Percentiles rank a stretch among this genome's conserved stretches.
Conservation (phyloP, 2,113 vertebrate species). For the Microtus oregoni region DNA sequence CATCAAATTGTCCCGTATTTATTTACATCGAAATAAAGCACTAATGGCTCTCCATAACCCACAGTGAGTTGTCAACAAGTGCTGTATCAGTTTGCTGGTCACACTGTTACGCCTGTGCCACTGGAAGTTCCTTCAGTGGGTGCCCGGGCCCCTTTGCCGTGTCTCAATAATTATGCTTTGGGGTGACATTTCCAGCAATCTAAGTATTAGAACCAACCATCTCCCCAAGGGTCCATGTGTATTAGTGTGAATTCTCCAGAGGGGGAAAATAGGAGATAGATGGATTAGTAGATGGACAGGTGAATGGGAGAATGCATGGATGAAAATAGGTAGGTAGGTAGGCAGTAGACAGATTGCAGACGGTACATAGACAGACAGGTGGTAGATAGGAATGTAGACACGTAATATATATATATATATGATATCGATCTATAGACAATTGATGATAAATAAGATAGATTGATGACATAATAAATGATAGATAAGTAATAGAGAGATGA, state of each 20-base stretch:
- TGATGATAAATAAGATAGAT: neutral
- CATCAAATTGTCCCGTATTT: neutral
- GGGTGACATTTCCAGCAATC: neutral
- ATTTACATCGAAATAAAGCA: neutral
- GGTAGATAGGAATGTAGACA: no score
- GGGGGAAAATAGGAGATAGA: neutral
- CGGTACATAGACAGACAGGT: neutral
- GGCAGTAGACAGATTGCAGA: neutral
- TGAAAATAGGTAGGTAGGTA: neutral
- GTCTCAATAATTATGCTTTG: neutral
- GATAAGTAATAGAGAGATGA: neutral
- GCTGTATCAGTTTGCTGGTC: neutral
- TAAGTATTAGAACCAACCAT: neutral
- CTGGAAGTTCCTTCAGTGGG: neutral
- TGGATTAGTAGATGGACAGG: neutral
- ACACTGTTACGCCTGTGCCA: neutral
- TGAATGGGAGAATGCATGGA: neutral
- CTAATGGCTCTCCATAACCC: neutral
- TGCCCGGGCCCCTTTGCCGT: neutral
- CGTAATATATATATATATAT: neutral
- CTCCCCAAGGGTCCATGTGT: neutral
- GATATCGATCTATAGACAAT: neutral
- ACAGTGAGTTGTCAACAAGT: neutral
- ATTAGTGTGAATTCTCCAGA: neutral
- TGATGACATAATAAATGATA: neutral